phyloP scores from a whole-genome alignment of 2,113 vertebrate genomes.

The Gnathonemus longibarbis region DNA sequence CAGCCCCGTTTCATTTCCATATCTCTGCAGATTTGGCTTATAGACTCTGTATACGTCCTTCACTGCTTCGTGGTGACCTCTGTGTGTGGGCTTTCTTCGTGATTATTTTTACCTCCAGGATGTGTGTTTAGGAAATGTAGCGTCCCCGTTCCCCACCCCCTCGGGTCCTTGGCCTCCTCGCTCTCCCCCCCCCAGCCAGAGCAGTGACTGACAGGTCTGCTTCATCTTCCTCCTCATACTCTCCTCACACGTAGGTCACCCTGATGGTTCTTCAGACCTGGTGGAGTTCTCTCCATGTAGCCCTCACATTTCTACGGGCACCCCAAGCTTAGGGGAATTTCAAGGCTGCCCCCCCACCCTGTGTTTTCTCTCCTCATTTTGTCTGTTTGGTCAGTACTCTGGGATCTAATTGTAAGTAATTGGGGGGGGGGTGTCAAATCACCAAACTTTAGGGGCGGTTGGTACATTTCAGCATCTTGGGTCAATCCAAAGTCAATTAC shows the following conservation, averaged over 20 bases:
- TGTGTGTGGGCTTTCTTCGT: slow-evolving; percentile 60
- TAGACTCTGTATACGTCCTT: slow-evolving; percentile 39
- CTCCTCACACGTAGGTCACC: not conserved
- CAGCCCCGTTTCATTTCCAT: not conserved
- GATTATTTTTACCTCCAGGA: slow-evolving; percentile 54
- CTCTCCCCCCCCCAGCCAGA: slow-evolving; percentile 16
- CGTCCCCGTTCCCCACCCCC: not conserved
- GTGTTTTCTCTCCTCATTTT: too few species aligned
- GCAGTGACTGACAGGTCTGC: not conserved
- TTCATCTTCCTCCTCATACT: not conserved
- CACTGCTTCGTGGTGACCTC: slow-evolving; percentile 39
- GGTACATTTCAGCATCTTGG: slow-evolving; percentile 11
- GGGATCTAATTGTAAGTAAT: slow-evolving; percentile 23
- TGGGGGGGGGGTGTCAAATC: slow-evolving; percentile 11
- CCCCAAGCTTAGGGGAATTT: not conserved
- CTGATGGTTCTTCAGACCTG: not conserved
- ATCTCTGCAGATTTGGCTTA: not conserved
- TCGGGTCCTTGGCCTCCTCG: slow-evolving; percentile 3
- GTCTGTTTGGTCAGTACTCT: not conserved
- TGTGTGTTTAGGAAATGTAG: slow-evolving; percentile 55
- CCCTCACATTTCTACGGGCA: not conserved
- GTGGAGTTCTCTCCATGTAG: not conserved
- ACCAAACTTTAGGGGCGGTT: slow-evolving; percentile 15
- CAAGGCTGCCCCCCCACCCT: not conserved
- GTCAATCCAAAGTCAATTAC: slow-evolving; percentile 20